Percentiles rank a stretch among this genome's conserved stretches.
These are phyloP conservation scores for Diplosoma virens DNA, from an alignment of 23 tunicate species.

Conservation along the genomic window DNA sequence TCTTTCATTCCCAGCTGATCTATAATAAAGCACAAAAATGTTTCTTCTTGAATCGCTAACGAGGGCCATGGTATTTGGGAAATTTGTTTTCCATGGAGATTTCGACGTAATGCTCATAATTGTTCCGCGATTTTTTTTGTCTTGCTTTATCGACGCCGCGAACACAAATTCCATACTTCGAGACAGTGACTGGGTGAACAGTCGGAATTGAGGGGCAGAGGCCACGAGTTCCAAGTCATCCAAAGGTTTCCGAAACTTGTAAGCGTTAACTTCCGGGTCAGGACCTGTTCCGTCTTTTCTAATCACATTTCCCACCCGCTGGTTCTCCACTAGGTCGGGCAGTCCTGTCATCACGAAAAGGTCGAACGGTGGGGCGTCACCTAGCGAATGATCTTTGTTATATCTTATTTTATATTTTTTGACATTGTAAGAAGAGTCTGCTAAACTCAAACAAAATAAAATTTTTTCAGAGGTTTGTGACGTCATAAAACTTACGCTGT, in stretches of 20 bases:
- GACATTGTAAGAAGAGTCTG: no score
- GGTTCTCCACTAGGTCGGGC: neutral
- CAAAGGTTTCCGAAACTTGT: slow-evolving; percentile 40
- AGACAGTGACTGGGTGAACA: slow-evolving; percentile 29
- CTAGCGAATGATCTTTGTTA: neutral
- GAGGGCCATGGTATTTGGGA: slow-evolving; percentile 20
- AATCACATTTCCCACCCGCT: neutral
- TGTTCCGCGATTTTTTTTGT: slow-evolving; percentile 35
- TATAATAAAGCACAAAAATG: slow-evolving; percentile 28
- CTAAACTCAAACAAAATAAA: no score
- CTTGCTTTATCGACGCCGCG: slow-evolving; percentile 47
- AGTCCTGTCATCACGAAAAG: slow-evolving; percentile 47
- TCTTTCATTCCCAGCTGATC: neutral
- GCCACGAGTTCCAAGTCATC: neutral
- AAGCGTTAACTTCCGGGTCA: slow-evolving; percentile 36
- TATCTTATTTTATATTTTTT: neutral
- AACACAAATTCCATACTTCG: slow-evolving; percentile 15
- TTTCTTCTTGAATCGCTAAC: slow-evolving; percentile 27
- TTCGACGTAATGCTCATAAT: slow-evolving; percentile 31
- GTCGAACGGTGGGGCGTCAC: slow-evolving; percentile 21
- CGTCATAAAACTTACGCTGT: no score
- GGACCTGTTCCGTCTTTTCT: slow-evolving; percentile 32
- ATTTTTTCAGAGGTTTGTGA: no score
- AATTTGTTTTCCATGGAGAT: neutral
- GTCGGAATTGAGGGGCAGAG: slow-evolving; percentile 16